Conservation (phyloP, 1,140 invertebrate species). For the Globodera rostochiensis region DNA sequence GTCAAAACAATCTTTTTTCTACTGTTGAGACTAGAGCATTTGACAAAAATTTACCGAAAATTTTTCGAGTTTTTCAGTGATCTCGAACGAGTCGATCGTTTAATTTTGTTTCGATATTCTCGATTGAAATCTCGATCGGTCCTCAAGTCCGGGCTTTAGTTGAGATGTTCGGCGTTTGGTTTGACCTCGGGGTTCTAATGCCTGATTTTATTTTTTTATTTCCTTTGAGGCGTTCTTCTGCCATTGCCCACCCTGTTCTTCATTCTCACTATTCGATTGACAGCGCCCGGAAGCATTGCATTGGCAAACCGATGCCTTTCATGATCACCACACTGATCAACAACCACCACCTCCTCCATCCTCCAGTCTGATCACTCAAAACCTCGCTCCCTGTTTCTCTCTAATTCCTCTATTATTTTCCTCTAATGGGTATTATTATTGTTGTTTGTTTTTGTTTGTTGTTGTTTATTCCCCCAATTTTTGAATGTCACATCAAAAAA, state of each 20-base stretch:
- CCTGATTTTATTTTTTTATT: slow-evolving; percentile 26
- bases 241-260: slow-evolving; percentile 44
- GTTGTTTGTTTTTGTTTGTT: background rate
- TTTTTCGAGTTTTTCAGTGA: too few relatives aligned
- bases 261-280: slow-evolving; percentile 45
- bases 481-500: too few relatives aligned
- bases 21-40: too few relatives aligned
- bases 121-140: too few relatives aligned
- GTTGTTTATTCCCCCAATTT: too few relatives aligned
- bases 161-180: background rate
- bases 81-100: too few relatives aligned
- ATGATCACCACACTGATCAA: background rate
- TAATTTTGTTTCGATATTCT: too few relatives aligned
- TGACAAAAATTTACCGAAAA: too few relatives aligned
- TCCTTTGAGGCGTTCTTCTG: slow-evolving; percentile 35
- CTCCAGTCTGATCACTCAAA: background rate
- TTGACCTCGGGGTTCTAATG: slow-evolving; percentile 39
- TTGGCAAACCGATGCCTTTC: background rate
- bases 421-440: background rate
- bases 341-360: too few relatives aligned
- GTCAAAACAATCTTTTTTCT: too few relatives aligned
- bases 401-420: background rate
- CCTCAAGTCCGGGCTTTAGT: slow-evolving; percentile 23
- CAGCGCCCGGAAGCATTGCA: slow-evolving; percentile 17
- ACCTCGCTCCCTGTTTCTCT: too few relatives aligned